Conservation (phyloP, 2,113 vertebrate species). For the Petaurus breviceps region DNA sequence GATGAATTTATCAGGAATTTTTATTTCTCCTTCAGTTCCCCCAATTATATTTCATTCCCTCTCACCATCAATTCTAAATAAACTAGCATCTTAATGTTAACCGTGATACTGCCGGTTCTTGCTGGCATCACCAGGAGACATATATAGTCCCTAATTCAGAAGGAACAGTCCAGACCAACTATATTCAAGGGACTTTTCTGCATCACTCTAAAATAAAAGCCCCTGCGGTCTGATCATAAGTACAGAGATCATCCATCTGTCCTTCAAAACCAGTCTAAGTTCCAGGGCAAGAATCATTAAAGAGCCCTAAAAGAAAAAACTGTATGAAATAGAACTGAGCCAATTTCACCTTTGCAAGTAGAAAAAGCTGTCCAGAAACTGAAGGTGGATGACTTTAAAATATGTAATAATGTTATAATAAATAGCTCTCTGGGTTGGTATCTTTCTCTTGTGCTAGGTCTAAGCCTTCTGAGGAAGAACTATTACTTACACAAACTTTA, state of each 20-base stretch:
- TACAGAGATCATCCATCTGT: not conserved
- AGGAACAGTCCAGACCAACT: not conserved
- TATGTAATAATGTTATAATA: not conserved
- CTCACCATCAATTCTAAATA: not conserved
- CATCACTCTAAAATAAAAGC: not conserved
- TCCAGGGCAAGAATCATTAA: not conserved
- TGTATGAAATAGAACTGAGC: not conserved
- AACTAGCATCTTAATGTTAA: not conserved
- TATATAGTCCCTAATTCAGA: not conserved
- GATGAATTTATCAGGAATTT: slow-evolving; percentile 25
- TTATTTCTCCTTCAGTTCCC: not conserved
- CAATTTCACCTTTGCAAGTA: not conserved
- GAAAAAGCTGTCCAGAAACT: not conserved
- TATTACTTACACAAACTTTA: not conserved
- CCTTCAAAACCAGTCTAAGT: not conserved
- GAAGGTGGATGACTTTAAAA: not conserved
- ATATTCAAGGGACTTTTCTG: not conserved
- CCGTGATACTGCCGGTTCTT: not conserved
- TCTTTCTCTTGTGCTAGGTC: not conserved
- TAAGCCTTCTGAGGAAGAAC: not conserved
- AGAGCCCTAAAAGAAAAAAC: not conserved
- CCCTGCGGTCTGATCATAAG: not conserved
- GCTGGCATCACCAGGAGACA: not conserved
- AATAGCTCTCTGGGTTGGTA: not conserved
- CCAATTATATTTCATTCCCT: not conserved